Evolutionary conservation across 1,140 invertebrate species (phyloP), one percentile per base, ranked within the genome.

Genomic region (Augochlora pura): DNA sequence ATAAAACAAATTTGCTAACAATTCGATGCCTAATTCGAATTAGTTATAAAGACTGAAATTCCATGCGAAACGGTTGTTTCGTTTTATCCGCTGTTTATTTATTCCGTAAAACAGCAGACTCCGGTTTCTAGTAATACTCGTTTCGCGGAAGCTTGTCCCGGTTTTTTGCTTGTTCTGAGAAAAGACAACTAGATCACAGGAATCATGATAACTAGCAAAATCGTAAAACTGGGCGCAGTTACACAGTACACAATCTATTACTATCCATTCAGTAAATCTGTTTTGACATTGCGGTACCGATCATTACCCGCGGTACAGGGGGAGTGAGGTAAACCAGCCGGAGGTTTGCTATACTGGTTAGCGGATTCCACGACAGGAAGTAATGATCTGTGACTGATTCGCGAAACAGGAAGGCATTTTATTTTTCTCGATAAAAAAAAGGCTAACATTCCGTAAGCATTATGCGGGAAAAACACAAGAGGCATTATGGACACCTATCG

Each of bases 381-480:
- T 25, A 38, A 49, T 64, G 42, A 10, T 38, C 71, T 52, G 60
- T 64, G 71, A 73, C 60, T 21, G 60, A 38, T 32, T 64, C 27
- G 32, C 21, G 64, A 46, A 32, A 49, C 82, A n/a, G 64, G 57
- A 77, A 80, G 73, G 67, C 67, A 64, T 66, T 65, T 57, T 49
- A n/a, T 68, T 18, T 32, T 23, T 63, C 2, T 10, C 60, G 14
- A 1, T 14, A 14, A 64, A 66, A 57, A 57, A 64, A 66, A 8
- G 49, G 49, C 14, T 10, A 16, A n/a, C 27, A 7, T 65, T 54
- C 60, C 16, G 9, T 6, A 23, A 3, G 39, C 64, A 75, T 46
- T 71, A 60, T 25, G 27, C 32, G 32, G 1, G 67, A 69, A 69
- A 69, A 27, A 27, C 54, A n/a, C 8, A 57, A 71, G 23, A 54